Percentiles rank a stretch among this genome's conserved stretches.
Conservation (phyloP, 2,113 vertebrate genomes). For the Oryzias melastigma region DNA sequence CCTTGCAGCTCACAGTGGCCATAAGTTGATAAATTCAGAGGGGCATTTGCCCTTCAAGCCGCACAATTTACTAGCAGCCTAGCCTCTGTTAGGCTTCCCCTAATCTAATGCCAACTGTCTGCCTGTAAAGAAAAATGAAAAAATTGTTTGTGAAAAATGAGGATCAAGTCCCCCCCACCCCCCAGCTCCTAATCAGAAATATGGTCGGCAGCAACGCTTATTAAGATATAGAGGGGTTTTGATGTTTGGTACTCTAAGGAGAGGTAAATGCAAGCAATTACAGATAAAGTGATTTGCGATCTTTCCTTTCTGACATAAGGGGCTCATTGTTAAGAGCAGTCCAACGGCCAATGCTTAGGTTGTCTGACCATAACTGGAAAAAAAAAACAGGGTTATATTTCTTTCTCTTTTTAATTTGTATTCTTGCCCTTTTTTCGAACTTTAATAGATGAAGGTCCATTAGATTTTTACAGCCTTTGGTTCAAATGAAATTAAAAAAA, state of each 20-base stretch:
- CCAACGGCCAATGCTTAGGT: conserved; percentile 12
- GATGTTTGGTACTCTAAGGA: conserved; percentile 68
- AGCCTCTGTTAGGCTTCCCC: conserved; percentile 71
- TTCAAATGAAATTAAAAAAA: too few species aligned
- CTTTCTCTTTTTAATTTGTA: too few species aligned
- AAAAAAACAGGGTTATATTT: too few species aligned
- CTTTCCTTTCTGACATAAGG: conserved; percentile 66
- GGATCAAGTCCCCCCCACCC: conserved; percentile 55
- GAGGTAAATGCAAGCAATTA: conserved; percentile 78
- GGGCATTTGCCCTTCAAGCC: conserved; percentile 80
- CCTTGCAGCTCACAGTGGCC: conserved; percentile 70
- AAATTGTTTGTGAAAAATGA: conserved; percentile 80
- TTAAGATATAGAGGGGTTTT: conserved; percentile 72
- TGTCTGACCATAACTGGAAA: too few species aligned
- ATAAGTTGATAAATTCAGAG: conserved; percentile 79
- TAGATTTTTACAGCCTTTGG: too few species aligned
- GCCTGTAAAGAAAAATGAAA: conserved; percentile 76
- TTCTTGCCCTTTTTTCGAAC: too few species aligned
- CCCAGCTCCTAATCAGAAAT: conserved; percentile 71
- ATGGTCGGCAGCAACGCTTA: conserved; percentile 69
- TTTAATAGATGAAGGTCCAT: too few species aligned
- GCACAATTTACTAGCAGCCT: conserved; percentile 75
- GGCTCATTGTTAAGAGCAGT: conserved; percentile 67
- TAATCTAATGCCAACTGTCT: conserved; percentile 83
- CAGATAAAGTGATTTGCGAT: conserved; percentile 75